Conservation (phyloP, 2,797 vertebrate species). For the Myotis myotis region DNA sequence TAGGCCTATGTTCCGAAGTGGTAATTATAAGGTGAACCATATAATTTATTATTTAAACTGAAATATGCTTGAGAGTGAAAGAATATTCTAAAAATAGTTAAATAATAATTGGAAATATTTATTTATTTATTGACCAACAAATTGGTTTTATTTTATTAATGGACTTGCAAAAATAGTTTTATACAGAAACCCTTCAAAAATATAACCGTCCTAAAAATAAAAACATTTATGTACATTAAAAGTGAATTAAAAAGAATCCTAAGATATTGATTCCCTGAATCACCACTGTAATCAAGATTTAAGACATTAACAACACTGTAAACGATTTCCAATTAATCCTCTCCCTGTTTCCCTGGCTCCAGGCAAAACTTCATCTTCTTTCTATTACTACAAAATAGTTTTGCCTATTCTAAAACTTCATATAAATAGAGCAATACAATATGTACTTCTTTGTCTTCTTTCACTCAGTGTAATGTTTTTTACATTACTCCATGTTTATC, state of each 20-base stretch:
- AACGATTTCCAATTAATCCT: neutral
- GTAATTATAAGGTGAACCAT: neutral
- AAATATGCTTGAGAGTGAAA: neutral
- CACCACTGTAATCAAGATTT: neutral
- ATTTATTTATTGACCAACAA: neutral
- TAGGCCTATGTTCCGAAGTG: neutral
- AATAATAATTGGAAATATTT: neutral
- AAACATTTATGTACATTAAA: neutral
- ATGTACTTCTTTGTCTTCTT: neutral
- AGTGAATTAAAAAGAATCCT: neutral
- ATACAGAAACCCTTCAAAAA: neutral
- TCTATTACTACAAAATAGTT: neutral
- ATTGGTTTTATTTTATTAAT: conserved; percentile 1
- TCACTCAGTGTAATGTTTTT: neutral
- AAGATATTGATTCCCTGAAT: neutral
- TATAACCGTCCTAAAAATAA: neutral
- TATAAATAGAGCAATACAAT: neutral
- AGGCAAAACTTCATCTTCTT: neutral
- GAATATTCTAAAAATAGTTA: neutral
- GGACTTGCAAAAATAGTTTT: neutral
- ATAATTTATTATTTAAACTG: neutral
- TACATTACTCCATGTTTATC: neutral
- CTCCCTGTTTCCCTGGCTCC: neutral
- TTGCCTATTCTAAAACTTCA: neutral
- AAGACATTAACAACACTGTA: neutral